Conservation (phyloP, 2,888 invertebrate species). For the Subacronicta megacephala region DNA sequence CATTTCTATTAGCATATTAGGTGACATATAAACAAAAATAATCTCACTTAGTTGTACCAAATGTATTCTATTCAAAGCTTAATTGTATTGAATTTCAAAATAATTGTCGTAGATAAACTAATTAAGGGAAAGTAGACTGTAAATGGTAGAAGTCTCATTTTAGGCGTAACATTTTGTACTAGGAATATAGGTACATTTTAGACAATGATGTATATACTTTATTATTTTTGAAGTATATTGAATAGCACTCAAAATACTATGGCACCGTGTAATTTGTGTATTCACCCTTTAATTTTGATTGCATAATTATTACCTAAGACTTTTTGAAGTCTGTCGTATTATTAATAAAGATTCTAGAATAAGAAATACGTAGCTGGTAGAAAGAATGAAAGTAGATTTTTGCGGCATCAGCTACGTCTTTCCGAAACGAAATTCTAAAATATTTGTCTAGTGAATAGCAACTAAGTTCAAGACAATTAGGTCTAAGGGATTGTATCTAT, state of each 20-base stretch:
- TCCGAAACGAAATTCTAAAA: constrained; percentile 88
- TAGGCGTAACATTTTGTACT: constrained; percentile 49
- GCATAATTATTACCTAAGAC: constrained; percentile 52
- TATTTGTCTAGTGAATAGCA: constrained; percentile 78
- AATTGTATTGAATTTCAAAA: constrained; percentile 22
- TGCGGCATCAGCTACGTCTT: constrained; percentile 67
- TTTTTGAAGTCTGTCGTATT: constrained; percentile 33
- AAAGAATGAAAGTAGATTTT: constrained; percentile 68
- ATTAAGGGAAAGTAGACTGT: constrained; percentile 47
- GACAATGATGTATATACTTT: constrained; percentile 48
- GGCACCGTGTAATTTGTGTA: constrained; percentile 66
- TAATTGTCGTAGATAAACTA: constrained; percentile 18
- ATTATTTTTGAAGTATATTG: constrained; percentile 49
- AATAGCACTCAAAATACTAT: constrained; percentile 54
- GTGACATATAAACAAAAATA: constrained; percentile 11
- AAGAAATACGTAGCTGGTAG: constrained; percentile 63
- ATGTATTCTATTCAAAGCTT: constrained; percentile 35
- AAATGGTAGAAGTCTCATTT: constrained; percentile 49
- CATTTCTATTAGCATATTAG: constrained; percentile 19
- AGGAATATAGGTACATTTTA: constrained; percentile 54
- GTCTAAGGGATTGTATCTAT: constrained; percentile 56
- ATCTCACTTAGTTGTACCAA: constrained; percentile 28
- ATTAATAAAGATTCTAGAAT: constrained; percentile 31
- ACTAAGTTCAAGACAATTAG: constrained; percentile 72
- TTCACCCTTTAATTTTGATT: constrained; percentile 63